Percentiles rank a stretch among this genome's conserved stretches.
Evolutionary conservation across 2,888 invertebrate species (phyloP).

Genomic region (Cotesia congregata): DNA sequence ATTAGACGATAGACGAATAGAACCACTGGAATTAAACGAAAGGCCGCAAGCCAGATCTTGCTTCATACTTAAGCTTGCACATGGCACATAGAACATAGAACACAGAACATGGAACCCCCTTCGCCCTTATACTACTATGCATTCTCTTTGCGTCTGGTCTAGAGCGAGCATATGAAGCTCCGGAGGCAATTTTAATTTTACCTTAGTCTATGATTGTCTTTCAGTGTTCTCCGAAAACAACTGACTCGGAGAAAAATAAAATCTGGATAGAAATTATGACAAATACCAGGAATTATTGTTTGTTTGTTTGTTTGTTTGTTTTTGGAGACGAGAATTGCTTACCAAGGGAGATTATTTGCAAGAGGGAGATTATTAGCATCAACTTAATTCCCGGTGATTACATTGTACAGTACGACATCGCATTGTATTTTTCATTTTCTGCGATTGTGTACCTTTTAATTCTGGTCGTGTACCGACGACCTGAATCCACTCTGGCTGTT

Average conservation of each 20-base stretch:
- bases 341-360: neutral
- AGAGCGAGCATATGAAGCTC: conserved; percentile 63
- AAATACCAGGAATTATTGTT: conserved; percentile 32
- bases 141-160: neutral
- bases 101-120: neutral
- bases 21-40: conserved; percentile 65
- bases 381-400: neutral
- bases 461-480: neutral
- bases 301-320: neutral
- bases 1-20: conserved; percentile 9
- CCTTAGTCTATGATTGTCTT: conserved; percentile 69
- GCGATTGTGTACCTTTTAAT: neutral
- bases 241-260: conserved; percentile 39
- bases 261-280: conserved; percentile 33
- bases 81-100: conserved; percentile 2
- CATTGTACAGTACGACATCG: neutral
- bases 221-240: conserved; percentile 50
- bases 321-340: neutral
- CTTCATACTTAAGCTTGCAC: conserved; percentile 26
- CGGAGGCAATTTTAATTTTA: conserved; percentile 70
- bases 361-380: neutral
- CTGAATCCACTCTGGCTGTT: neutral
- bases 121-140: neutral
- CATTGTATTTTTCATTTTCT: neutral
- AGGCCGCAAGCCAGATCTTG: conserved; percentile 56